These are phyloP conservation scores for Drosophila formosana DNA, from an alignment of 2,888 invertebrate species.

Conservation along the genomic window DNA sequence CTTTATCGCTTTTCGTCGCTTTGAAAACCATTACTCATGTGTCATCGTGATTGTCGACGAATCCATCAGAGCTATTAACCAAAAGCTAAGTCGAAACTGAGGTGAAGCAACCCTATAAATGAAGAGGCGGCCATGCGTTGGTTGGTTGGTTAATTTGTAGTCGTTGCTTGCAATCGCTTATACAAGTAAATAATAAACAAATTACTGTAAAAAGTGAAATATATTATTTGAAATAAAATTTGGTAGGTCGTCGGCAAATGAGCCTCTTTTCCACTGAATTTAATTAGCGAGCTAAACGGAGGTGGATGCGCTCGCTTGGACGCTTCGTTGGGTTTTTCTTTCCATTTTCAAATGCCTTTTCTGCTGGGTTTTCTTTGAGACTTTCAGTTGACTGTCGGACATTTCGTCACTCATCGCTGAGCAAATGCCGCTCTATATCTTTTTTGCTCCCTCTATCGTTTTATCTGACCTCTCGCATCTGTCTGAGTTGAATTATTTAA, in stretches of 20 bases:
- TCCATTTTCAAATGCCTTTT: constrained; percentile 12
- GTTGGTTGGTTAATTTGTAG: constrained; percentile 21
- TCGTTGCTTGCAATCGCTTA: constrained; percentile 15
- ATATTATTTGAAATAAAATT: constrained; percentile 30
- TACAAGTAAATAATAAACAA: constrained; percentile 50
- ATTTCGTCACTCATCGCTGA: constrained; percentile 75
- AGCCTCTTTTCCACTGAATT: constrained; percentile 79
- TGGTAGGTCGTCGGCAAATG: constrained; percentile 60
- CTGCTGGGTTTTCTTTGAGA: constrained; percentile 33
- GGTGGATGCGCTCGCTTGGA: constrained; percentile 81
- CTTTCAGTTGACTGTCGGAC: constrained; percentile 47
- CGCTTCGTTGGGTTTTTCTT: constrained; percentile 72
- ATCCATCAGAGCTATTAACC: constrained; percentile 57
- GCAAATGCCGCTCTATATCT: constrained; percentile 40
- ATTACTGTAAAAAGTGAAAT: constrained; percentile 41
- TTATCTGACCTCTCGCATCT: constrained; percentile 65
- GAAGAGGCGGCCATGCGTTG: constrained; percentile 28
- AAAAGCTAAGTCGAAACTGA: constrained; percentile 19
- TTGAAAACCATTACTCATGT: constrained; percentile 73
- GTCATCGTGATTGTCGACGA: constrained; percentile 58
- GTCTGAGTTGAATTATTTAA: constrained; percentile 77
- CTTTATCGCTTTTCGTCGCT: constrained; percentile 61
- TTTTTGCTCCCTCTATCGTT: constrained; percentile 6
- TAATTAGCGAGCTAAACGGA: constrained; percentile 78
- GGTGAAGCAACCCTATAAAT: constrained; percentile 4